Evolutionary conservation across 2,113 vertebrate species (phyloP), one percentile per base, ranked within the genome.

Genomic region (Thinocorus orbignyianus): DNA sequence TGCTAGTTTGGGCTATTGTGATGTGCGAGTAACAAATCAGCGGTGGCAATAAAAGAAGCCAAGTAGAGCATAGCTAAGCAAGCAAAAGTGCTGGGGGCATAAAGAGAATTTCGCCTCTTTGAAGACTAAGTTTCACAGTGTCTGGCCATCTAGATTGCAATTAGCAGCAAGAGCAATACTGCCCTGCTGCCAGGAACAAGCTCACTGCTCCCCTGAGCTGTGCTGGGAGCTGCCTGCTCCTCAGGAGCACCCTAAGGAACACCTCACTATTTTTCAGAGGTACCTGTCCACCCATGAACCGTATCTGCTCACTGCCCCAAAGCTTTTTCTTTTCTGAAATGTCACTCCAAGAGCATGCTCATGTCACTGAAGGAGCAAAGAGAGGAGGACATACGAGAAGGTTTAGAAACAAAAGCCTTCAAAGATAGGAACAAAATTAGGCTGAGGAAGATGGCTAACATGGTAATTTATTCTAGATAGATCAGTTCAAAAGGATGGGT

Each of bases 381-480:
- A 70, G 60, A 69, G 57, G 46, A 72, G 31, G 33, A 62, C 3
- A 1, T 33, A 60, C 31, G 26, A 78, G 54, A 90, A 82, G 28
- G 22, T 48, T 91, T 70, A 66, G 81, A 71, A 79, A 84, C 79
- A 79, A 70, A 70, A 90, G 80, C 39, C 3, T 7, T 86, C 60
- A 86, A 83, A 90, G 91, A 81, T 60, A 78, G 4, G 90, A 92
- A 87, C 24, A 90, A 61, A 90, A 93, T 81, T 61, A 76, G 92
- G 94, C 89, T 90, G 82, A 91, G 74, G 77, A 93, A 92, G 93
- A 92, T 58, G 80, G 73, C 81, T 89, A 95, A 95, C 95, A 52
- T 60, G 52, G 89, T 97, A 91, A 92, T 95, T 94, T 86, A 90
- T 93, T 88, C 79, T 3, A 7, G 87, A 46, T 35, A 90, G 66